These are phyloP conservation scores for Gulo gulo DNA, from an alignment of 2,113 vertebrate genomes.

Conservation along the genomic window DNA sequence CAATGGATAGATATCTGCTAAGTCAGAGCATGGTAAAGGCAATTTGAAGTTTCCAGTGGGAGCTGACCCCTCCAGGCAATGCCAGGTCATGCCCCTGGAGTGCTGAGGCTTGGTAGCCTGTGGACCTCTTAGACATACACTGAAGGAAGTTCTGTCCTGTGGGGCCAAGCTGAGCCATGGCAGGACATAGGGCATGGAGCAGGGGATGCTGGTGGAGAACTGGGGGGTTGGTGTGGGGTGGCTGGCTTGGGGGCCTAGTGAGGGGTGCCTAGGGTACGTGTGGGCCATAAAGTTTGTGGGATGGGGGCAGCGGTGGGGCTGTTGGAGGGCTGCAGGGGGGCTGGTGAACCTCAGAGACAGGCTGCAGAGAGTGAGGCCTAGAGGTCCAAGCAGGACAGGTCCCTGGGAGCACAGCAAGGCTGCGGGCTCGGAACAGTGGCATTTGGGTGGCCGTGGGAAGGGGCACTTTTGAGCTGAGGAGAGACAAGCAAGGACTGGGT, in stretches of 20 bases:
- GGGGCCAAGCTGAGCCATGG: neutral
- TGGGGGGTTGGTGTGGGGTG: neutral
- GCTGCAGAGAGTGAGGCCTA: neutral
- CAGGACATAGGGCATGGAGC: neutral
- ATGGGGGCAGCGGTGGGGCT: neutral
- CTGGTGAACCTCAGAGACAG: neutral
- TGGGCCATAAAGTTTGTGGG: too few relatives aligned
- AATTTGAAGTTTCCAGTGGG: neutral
- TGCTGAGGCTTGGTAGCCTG: neutral
- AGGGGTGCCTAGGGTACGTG: too few relatives aligned
- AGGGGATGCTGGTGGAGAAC: neutral
- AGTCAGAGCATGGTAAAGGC: neutral
- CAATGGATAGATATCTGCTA: neutral
- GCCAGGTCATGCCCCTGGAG: neutral
- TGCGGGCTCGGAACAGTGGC: too few relatives aligned
- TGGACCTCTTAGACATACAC: neutral
- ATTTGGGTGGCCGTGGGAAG: fast-evolving
- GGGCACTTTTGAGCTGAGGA: neutral
- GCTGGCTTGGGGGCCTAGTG: neutral
- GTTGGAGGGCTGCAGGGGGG: neutral
- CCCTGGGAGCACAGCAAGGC: neutral
- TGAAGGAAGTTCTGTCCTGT: neutral
- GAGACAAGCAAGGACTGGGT: too few relatives aligned
- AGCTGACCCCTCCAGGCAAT: neutral
- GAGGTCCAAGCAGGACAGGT: neutral